These are phyloP conservation scores for Gryllus bimaculatus DNA, from an alignment of 1,140 invertebrate genomes.

Conservation along the genomic window DNA sequence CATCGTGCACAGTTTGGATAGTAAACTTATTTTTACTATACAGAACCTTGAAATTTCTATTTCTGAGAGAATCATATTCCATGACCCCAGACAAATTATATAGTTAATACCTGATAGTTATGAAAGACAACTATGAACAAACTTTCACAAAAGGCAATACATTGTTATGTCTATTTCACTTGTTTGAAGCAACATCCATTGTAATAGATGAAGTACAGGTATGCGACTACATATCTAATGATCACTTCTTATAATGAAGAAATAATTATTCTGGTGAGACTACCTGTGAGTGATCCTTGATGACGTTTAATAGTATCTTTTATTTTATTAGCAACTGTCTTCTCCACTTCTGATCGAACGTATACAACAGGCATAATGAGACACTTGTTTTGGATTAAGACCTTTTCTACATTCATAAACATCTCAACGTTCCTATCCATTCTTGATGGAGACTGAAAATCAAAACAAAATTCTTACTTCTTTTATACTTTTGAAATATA, in stretches of 20 bases:
- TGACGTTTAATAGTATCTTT: constrained; percentile 83
- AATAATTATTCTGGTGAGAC: too few relatives aligned
- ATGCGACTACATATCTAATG: too few relatives aligned
- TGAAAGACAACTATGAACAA: background rate
- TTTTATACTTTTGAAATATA: background rate
- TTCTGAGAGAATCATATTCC: background rate
- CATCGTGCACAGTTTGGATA: too few relatives aligned
- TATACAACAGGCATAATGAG: constrained; percentile 69
- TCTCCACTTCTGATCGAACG: constrained; percentile 79
- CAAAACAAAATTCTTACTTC: constrained; percentile 21
- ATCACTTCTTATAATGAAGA: too few relatives aligned
- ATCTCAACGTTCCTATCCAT: constrained; percentile 90
- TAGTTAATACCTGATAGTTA: background rate
- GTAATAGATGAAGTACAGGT: too few relatives aligned
- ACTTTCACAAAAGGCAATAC: background rate
- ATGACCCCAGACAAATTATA: background rate
- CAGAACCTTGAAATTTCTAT: too few relatives aligned
- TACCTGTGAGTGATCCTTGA: constrained; percentile 59
- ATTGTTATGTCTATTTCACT: background rate
- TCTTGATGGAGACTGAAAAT: constrained; percentile 70
- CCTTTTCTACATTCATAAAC: constrained; percentile 84
- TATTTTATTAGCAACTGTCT: constrained; percentile 64
- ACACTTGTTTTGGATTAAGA: constrained; percentile 70
- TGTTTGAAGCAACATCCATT: background rate
- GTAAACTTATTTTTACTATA: too few relatives aligned